phyloP scores from a whole-genome alignment of 2,888 invertebrate species.

The Cephalotes varians region DNA sequence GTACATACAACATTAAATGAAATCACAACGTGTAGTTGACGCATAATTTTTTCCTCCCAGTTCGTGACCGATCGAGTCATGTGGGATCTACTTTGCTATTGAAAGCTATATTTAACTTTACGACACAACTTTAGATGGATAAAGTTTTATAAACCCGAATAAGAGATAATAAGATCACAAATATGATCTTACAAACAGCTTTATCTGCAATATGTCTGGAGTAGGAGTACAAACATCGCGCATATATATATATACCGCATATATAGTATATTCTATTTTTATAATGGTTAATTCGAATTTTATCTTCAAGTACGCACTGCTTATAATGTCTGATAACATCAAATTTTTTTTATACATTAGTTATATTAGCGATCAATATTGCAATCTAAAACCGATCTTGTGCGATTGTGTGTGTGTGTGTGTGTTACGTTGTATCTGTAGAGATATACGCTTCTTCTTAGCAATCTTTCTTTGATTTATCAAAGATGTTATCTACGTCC shows the following conservation, averaged over 20 bases:
- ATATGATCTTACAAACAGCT: neutral
- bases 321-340: neutral
- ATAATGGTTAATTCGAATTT: neutral
- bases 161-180: neutral
- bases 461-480: conserved; percentile 32
- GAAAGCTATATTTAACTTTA: conserved; percentile 2
- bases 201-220: neutral
- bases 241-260: neutral
- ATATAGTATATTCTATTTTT: neutral
- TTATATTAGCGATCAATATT: neutral
- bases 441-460: conserved; percentile 4
- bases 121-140: neutral
- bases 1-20: neutral
- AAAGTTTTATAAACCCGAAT: neutral
- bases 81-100: neutral
- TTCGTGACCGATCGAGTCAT: neutral
- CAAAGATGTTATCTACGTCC: conserved; percentile 76
- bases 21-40: neutral
- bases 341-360: neutral
- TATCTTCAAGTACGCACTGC: neutral
- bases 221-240: neutral
- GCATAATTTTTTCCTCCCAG: neutral
- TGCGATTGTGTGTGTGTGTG: neutral
- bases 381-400: neutral
- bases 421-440: no score